phyloP scores from a whole-genome alignment of 2,113 vertebrate genomes.

The Recurvirostra avosetta region DNA sequence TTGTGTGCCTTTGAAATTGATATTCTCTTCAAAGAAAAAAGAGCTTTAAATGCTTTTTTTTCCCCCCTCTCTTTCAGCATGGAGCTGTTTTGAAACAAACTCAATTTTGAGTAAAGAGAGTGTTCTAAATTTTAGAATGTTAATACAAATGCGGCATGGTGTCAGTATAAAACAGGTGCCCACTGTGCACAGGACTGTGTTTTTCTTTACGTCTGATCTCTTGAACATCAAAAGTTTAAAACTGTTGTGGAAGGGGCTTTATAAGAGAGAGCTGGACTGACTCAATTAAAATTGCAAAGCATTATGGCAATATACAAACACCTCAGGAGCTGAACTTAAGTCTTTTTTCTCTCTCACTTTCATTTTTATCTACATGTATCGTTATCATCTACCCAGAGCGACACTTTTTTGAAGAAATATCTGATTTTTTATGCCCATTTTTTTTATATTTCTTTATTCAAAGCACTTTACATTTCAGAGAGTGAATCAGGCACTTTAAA shows the following conservation, averaged over 20 bases:
- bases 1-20: neutral
- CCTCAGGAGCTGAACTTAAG: neutral
- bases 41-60: neutral
- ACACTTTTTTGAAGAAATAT: neutral
- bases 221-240: neutral
- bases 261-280: neutral
- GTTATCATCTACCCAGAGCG: neutral
- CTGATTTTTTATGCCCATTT: neutral
- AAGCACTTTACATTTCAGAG: neutral
- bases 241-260: neutral
- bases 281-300: neutral
- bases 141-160: neutral
- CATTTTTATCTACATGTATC: neutral
- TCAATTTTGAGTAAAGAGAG: neutral
- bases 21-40: neutral
- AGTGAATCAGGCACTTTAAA: neutral
- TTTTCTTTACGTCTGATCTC: neutral
- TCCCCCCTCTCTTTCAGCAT: neutral
- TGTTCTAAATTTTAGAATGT: neutral
- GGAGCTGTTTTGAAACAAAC: neutral
- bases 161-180: neutral
- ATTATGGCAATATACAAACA: neutral
- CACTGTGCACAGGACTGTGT: neutral
- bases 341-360: neutral
- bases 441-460: neutral